Evolutionary conservation across 2,113 vertebrate species (phyloP).

Genomic region (Gymnarchus niloticus): DNA sequence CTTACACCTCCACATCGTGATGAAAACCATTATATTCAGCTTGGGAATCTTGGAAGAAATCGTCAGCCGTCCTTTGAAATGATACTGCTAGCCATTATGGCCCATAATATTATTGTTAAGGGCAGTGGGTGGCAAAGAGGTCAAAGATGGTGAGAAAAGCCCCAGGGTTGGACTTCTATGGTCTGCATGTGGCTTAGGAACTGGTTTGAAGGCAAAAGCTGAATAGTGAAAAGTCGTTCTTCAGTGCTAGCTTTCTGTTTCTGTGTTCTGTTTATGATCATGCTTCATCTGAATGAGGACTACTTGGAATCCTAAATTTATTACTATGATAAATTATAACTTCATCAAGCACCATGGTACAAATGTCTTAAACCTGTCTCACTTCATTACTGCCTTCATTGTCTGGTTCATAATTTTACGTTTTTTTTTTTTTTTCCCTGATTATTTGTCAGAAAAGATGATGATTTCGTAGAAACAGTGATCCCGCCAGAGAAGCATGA

Average conservation of each 20-base stretch:
- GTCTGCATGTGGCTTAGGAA: too few relatives aligned
- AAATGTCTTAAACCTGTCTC: slow-evolving; percentile 11
- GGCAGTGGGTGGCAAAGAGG: too few relatives aligned
- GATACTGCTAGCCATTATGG: too few relatives aligned
- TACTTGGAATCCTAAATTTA: background rate
- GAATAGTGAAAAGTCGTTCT: background rate
- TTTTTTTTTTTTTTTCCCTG: background rate
- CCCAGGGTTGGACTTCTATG: too few relatives aligned
- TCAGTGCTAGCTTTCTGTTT: background rate
- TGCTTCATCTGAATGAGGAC: background rate
- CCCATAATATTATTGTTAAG: too few relatives aligned
- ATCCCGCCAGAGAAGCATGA: background rate
- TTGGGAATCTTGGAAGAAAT: too few relatives aligned
- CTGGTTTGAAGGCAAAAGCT: too few relatives aligned
- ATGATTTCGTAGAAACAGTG: background rate
- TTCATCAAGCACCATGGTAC: background rate
- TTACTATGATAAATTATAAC: background rate
- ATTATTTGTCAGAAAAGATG: background rate
- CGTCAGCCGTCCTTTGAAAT: too few relatives aligned
- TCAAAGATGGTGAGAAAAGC: too few relatives aligned
- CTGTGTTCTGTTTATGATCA: too few relatives aligned
- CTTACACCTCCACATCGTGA: too few relatives aligned
- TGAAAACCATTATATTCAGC: too few relatives aligned
- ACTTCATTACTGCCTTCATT: slow-evolving; percentile 7
- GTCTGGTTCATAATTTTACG: background rate